Percentiles rank a stretch among this genome's conserved stretches.
phyloP scores from a whole-genome alignment of 1,140 invertebrate genomes.

The Trypoxylus dichotomus region DNA sequence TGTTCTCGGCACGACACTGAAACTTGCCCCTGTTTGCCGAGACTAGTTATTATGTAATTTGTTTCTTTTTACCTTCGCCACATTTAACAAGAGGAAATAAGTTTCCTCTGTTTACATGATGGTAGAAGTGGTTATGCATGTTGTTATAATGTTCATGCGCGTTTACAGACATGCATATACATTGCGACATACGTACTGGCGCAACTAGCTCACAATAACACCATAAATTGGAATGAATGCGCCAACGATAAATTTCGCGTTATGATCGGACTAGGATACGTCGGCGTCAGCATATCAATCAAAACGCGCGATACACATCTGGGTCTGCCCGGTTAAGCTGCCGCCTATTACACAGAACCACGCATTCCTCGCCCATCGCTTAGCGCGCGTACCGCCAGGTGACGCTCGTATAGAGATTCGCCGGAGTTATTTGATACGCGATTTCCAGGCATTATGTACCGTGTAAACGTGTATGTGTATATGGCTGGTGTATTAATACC shows the following conservation, averaged over 20 bases:
- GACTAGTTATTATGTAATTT: too few species aligned
- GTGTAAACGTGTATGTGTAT: not conserved
- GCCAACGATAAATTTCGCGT: slow-evolving; percentile 11
- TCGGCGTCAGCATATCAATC: slow-evolving; percentile 1
- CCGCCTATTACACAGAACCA: not conserved
- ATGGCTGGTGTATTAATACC: not conserved
- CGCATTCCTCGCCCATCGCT: not conserved
- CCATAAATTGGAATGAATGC: slow-evolving; percentile 8
- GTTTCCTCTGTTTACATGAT: too few species aligned
- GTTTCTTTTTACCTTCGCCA: too few species aligned
- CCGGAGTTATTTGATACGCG: not conserved
- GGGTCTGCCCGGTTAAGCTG: not conserved
- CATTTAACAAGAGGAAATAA: too few species aligned
- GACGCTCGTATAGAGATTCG: not conserved
- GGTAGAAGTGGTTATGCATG: too few species aligned
- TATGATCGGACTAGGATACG: slow-evolving; percentile 10
- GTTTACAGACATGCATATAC: not conserved
- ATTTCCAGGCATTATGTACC: not conserved
- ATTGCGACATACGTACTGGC: not conserved
- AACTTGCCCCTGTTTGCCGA: too few species aligned
- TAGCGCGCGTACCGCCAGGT: not conserved
- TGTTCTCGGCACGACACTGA: too few species aligned
- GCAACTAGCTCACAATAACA: slow-evolving; percentile 10
- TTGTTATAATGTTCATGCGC: too few species aligned
- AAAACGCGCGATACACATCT: slow-evolving; percentile 20